These are phyloP conservation scores for Ornithorhynchus anatinus DNA, from an alignment of 2,113 vertebrate species.

Conservation along the genomic window DNA sequence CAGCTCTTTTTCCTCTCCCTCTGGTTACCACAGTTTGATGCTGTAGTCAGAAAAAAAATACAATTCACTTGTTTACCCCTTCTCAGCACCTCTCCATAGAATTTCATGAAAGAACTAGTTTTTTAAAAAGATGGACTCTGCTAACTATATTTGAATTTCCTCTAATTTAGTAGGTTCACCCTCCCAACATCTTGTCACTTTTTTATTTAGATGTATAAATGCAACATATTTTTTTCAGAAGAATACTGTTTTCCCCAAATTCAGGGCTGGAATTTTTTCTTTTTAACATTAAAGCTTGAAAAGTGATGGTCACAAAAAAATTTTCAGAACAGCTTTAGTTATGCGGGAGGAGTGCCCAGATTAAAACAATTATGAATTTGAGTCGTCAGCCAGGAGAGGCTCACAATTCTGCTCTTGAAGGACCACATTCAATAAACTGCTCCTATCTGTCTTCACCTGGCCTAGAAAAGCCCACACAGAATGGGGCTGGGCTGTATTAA, in stretches of 20 bases:
- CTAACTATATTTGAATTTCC: conserved; percentile 13
- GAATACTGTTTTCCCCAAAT: conserved; percentile 2
- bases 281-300: not conserved
- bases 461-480: not conserved
- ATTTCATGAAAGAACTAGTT: conserved; percentile 67
- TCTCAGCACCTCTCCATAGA: conserved; percentile 58
- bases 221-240: not conserved
- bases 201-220: conserved; percentile 19
- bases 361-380: not conserved
- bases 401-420: not conserved
- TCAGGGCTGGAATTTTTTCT: not conserved
- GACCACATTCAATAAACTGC: not conserved
- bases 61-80: conserved; percentile 70
- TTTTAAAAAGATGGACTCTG: conserved; percentile 34
- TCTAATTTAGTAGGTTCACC: not conserved
- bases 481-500: not conserved
- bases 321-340: not conserved
- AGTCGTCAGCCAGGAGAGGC: not conserved
- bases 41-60: conserved; percentile 57
- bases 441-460: not conserved
- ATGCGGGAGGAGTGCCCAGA: not conserved
- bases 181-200: conserved; percentile 22
- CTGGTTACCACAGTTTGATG: conserved; percentile 47
- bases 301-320: not conserved
- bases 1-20: conserved; percentile 14